Evolutionary conservation across 2,797 vertebrate genomes (phyloP).

Genomic region (Tenualosa thibaudeaui): DNA sequence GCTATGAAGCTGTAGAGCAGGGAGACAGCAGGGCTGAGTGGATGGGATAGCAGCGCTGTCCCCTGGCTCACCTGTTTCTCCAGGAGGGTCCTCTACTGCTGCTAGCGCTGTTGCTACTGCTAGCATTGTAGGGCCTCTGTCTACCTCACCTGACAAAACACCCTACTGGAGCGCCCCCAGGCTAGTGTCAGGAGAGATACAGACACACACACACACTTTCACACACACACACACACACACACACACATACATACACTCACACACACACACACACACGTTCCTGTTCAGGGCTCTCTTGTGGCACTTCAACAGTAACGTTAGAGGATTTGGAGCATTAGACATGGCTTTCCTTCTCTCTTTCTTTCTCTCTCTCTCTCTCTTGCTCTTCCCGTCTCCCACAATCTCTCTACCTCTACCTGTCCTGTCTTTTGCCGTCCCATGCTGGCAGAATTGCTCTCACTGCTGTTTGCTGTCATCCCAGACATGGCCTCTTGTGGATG

Average conservation of each 20-base stretch:
- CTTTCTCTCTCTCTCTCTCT: slow-evolving; percentile 19
- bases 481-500: slow-evolving; percentile 54
- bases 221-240: neutral
- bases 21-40: neutral
- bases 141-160: neutral
- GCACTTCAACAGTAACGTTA: neutral
- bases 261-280: neutral
- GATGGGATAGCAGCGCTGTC: neutral
- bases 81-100: too few relatives aligned
- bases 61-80: neutral
- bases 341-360: neutral
- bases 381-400: slow-evolving; percentile 39
- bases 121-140: neutral
- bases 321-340: neutral
- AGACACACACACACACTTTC: neutral
- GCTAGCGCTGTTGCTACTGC: neutral
- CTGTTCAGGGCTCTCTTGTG: slow-evolving; percentile 3
- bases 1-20: neutral
- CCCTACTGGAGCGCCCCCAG: neutral
- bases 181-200: neutral
- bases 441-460: slow-evolving; percentile 41
- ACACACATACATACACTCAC: neutral
- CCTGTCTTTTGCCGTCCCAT: slow-evolving; percentile 49
- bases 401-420: slow-evolving; percentile 28
- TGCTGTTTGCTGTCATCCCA: slow-evolving; percentile 58